A percentile compares a stretch with the other conserved stretches of the same genome.
Conservation (phyloP, 2,113 vertebrate species). For the Mustela lutreola region DNA sequence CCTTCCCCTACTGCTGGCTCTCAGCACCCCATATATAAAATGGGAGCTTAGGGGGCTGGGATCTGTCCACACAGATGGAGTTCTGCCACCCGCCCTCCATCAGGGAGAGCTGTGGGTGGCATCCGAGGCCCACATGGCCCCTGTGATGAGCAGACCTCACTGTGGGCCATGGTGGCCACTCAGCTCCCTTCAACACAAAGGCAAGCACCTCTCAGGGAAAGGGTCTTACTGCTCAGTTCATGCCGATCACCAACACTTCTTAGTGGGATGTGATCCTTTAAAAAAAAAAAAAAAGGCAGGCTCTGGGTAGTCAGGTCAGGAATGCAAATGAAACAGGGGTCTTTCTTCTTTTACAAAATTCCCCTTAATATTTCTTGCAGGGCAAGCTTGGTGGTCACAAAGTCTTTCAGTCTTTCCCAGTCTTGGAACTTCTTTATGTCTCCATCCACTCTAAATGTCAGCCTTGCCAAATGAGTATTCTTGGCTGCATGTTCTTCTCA, state of each 20-base stretch:
- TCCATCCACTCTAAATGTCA: no score
- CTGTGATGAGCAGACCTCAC: background rate
- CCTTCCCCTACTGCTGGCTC: background rate
- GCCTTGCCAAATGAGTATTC: no score
- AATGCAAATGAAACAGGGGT: background rate
- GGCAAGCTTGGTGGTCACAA: no score
- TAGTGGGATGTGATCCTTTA: background rate
- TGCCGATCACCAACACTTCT: background rate
- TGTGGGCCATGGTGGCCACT: accelerated
- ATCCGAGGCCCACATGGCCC: background rate
- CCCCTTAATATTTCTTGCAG: no score
- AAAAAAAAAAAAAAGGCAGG: background rate
- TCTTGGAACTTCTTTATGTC: no score
- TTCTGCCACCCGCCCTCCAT: background rate
- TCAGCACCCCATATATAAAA: background rate
- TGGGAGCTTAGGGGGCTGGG: background rate
- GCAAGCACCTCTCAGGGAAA: background rate
- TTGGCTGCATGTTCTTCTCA: no score
- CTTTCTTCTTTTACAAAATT: no score
- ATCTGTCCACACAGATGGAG: accelerated
- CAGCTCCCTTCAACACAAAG: background rate
- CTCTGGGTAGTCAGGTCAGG: background rate
- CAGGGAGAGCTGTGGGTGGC: background rate
- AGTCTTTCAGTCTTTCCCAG: no score
- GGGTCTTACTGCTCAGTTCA: background rate